Percentiles rank a stretch among this genome's conserved stretches.
Conservation (phyloP, 1,140 invertebrate genomes). For the Drosophila pruinosa region DNA sequence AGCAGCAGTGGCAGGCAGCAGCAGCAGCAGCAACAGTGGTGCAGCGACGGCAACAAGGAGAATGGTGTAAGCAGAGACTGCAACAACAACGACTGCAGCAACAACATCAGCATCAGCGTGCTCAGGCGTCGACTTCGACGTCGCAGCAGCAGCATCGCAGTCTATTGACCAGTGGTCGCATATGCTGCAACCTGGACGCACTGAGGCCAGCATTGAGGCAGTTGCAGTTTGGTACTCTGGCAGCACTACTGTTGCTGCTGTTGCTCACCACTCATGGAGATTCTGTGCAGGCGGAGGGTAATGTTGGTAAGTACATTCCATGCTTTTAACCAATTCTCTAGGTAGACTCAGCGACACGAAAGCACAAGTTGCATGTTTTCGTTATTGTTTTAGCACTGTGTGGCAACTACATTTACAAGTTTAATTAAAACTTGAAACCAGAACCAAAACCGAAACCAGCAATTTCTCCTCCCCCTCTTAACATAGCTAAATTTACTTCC, state of each 20-base stretch:
- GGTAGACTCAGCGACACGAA: not conserved
- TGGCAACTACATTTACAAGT: constrained; percentile 69
- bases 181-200: constrained; percentile 59
- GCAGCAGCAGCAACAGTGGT: constrained; percentile 8
- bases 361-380: constrained; percentile 17
- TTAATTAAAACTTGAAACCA: constrained; percentile 68
- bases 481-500: not conserved
- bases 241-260: constrained; percentile 57
- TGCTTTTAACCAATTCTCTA: not conserved
- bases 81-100: constrained; percentile 35
- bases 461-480: not conserved
- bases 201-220: constrained; percentile 44
- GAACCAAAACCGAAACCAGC: constrained; percentile 18
- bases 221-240: constrained; percentile 47
- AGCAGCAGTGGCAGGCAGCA: constrained; percentile 30
- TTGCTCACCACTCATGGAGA: constrained; percentile 64
- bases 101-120: constrained; percentile 12
- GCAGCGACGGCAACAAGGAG: constrained; percentile 5
- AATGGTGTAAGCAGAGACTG: constrained; percentile 17
- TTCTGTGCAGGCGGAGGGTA: constrained; percentile 71
- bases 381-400: constrained; percentile 37
- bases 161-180: constrained; percentile 33
- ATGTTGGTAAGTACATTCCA: constrained; percentile 68
- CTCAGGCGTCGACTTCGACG: constrained; percentile 10
- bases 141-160: constrained; percentile 10